Evolutionary conservation across 37 sponge, comb jelly and placozoan species (phyloP), one percentile per base, ranked within the genome.

Genomic region (Haliclona indistincta): DNA sequence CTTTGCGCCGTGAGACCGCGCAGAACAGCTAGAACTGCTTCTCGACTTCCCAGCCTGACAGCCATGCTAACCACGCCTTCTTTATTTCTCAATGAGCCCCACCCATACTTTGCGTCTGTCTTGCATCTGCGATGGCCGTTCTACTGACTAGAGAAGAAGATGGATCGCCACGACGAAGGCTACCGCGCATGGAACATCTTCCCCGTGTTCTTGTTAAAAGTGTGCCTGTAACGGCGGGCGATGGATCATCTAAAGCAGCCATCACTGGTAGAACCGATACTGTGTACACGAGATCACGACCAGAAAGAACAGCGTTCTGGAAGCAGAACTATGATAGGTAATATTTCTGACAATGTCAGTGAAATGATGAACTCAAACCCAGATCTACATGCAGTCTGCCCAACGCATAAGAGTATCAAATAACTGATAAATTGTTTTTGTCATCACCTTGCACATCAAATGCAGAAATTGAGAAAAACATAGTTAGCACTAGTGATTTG

Each of bases 251-350:
- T 6, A 58, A 58, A n/a, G 60, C 26, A 6, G 23, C 28, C 7
- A 26, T 83, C 26, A 60, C 70, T 0, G 63, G 69, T n/a, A 54
- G 84, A 54, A 66, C 84, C 0, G 67, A 75, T 8, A 23, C 37
- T 11, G 44, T 56, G 20, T 83, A 75, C 33, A 76, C 76, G 30
- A 45, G 84, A 33, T 33, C n/a, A 17, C 68, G 70, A 23, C 79
- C 51, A 43, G 33, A 25, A 3, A 85, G 86, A 55, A 67, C 70
- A 37, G 54, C 40, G 38, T 43, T 67, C 3, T 78, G 73, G 73
- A 85, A 39, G 28, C 43, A 65, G 29, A 73, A 39, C 13, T 78
- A 63, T 47, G 40, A 78, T 19, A 76, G 86, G 85, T 84, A 54
- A 47, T 47, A 47, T 47, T 47, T 47, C 13, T 15, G 10, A 47